Evolutionary conservation across 2,113 vertebrate species (phyloP).

Genomic region (human): GRCh38 chr1:90101001-90101500

Average conservation of each 20-base stretch:
- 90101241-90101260: background rate
- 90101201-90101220: background rate
- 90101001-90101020: background rate
- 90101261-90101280: background rate
- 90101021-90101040: background rate
- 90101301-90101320: conserved; percentile 39
- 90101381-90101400: background rate
- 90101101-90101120: background rate
- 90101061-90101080: background rate
- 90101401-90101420: background rate
- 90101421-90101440: background rate
- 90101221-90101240: background rate
- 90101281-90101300: background rate
- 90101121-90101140: background rate
- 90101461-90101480: background rate
- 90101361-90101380: background rate
- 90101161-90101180: background rate
- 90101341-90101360: conserved; percentile 53
- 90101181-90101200: background rate
- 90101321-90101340: conserved; percentile 61
- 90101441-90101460: background rate
- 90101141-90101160: background rate
- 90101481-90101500: conserved; percentile 39
- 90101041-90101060: background rate
- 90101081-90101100: background rate